Conservation (phyloP, 1,140 invertebrate species). For the Micrasema minimum region DNA sequence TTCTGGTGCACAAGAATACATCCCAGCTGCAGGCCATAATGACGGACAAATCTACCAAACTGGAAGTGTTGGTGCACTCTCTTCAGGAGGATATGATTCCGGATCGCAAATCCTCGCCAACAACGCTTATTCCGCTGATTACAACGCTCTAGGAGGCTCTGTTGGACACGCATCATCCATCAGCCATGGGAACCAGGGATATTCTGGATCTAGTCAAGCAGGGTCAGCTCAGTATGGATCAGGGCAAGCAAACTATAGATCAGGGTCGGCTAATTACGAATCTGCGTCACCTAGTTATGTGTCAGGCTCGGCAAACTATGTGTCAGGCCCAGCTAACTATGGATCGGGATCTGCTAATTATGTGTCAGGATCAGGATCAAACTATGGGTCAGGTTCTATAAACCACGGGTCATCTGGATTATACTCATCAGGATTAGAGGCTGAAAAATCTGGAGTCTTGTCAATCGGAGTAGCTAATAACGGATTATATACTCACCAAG, state of each 20-base stretch:
- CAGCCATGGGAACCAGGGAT: neutral
- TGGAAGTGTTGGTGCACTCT: conserved; percentile 16
- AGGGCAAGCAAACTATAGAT: neutral
- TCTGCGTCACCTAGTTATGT: neutral
- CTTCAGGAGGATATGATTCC: neutral
- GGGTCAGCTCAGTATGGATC: neutral
- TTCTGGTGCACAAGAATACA: neutral
- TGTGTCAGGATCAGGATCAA: neutral
- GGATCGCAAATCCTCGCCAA: conserved; percentile 25
- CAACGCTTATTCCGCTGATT: conserved; percentile 3
- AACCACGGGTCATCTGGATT: conserved; percentile 11
- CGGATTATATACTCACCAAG: conserved; percentile 4
- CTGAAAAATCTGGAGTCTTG: neutral
- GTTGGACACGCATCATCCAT: conserved; percentile 5
- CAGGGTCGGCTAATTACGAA: neutral
- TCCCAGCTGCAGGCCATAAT: conserved; percentile 2
- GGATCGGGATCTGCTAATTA: neutral
- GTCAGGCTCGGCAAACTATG: neutral
- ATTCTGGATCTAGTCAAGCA: neutral
- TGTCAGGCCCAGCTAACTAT: neutral
- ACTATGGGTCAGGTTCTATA: conserved; percentile 9
- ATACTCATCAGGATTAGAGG: neutral
- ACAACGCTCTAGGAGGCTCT: conserved; percentile 18
- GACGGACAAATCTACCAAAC: conserved; percentile 25
- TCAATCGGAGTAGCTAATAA: conserved; percentile 13